Conservation (phyloP, 2,113 vertebrate species). For the Pelecanoides urinatrix region DNA sequence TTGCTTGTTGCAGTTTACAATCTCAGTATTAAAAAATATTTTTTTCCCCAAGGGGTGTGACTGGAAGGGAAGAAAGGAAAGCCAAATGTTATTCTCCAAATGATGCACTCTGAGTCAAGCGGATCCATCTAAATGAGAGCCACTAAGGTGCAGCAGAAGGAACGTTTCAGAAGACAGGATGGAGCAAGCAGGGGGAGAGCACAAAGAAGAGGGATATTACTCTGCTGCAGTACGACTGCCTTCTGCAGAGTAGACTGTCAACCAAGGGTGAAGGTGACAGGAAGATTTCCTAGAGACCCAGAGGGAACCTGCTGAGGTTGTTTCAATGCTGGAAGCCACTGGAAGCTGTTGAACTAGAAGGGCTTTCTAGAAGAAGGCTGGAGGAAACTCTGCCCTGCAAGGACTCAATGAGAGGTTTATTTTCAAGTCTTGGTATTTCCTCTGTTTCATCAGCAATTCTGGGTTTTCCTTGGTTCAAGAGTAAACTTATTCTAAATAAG, state of each 20-base stretch:
- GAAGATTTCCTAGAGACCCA: not conserved
- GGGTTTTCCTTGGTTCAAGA: not conserved
- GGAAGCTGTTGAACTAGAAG: not conserved
- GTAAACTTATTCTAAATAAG: not conserved
- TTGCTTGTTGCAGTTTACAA: not conserved
- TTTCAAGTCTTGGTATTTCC: not conserved
- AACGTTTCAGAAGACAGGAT: not conserved
- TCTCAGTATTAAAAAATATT: not conserved
- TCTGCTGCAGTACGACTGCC: not conserved
- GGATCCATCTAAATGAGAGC: not conserved
- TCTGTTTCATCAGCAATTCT: not conserved
- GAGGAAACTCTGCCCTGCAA: not conserved
- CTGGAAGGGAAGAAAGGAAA: not conserved
- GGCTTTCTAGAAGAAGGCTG: not conserved
- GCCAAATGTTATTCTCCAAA: not conserved
- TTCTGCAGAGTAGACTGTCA: not conserved
- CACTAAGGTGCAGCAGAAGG: not conserved
- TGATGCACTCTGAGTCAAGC: not conserved
- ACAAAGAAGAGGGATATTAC: fast-evolving
- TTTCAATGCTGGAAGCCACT: not conserved
- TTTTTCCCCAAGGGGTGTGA: not conserved
- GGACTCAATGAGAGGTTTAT: not conserved
- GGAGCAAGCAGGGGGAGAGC: not conserved
- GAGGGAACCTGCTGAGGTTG: not conserved
- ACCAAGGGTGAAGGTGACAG: not conserved